Evolutionary conservation across 2,797 vertebrate species (phyloP).

Genomic region (Peromyscus attwateri): DNA sequence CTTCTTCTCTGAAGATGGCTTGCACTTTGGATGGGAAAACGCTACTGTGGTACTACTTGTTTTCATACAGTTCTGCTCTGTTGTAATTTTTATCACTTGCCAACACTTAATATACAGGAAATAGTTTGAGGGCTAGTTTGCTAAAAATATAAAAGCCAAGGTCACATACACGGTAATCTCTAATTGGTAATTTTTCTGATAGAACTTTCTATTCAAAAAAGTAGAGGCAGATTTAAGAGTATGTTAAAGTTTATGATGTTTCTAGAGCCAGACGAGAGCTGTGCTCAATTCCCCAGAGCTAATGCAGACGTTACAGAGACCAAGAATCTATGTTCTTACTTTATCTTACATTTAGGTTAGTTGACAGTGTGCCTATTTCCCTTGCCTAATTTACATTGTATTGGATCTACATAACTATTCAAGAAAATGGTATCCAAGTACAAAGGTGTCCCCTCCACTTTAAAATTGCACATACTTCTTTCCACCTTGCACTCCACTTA

Average conservation of each 20-base stretch:
- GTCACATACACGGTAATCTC: not conserved
- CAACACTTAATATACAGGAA: not conserved
- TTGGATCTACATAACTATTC: not conserved
- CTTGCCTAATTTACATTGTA: constrained; percentile 27
- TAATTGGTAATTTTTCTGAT: not conserved
- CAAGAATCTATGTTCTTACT: not conserved
- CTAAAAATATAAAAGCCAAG: constrained; percentile 41
- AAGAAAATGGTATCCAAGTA: not conserved
- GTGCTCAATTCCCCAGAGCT: not conserved
- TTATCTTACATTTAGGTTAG: not conserved
- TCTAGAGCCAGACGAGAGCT: not conserved
- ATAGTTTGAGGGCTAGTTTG: constrained; percentile 47
- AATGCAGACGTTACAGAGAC: not conserved
- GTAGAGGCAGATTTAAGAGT: not conserved
- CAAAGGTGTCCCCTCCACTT: not conserved
- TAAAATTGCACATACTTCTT: not conserved
- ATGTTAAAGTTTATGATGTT: not conserved
- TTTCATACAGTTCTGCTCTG: not conserved
- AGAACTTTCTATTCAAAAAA: not conserved
- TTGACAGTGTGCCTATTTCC: not conserved
- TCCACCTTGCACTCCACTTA: constrained; percentile 3
- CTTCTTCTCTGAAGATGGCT: constrained; percentile 60
- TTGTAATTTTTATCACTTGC: not conserved
- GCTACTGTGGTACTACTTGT: constrained; percentile 34
- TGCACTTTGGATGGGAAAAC: constrained; percentile 55